Conservation (phyloP, 2,888 invertebrate species). For the Eristalinus sepulchralis region DNA sequence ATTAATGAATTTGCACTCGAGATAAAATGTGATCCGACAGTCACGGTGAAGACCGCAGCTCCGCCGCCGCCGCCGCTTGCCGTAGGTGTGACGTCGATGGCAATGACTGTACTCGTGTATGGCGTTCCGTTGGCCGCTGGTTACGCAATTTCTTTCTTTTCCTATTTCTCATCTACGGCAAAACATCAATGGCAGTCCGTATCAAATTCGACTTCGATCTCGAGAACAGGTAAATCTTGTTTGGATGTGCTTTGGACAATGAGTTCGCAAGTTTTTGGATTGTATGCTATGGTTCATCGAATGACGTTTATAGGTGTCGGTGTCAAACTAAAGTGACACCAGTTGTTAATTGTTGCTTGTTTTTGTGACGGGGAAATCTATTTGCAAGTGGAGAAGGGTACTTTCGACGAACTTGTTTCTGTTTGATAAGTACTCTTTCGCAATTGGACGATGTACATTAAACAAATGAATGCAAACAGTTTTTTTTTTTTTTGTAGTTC, state of each 20-base stretch:
- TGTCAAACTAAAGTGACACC: constrained; percentile 1
- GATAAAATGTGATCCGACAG: constrained; percentile 3
- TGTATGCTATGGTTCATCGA: neutral
- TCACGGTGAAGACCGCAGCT: neutral
- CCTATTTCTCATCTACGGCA: neutral
- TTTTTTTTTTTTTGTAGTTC: too few species aligned
- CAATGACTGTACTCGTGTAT: neutral
- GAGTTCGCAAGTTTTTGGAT: constrained; percentile 26
- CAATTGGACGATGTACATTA: neutral
- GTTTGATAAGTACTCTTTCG: neutral
- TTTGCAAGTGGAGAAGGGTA: neutral
- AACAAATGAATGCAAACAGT: neutral
- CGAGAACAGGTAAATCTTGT: constrained; percentile 37
- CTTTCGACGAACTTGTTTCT: neutral
- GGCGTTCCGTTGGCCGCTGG: neutral
- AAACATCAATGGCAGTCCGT: neutral
- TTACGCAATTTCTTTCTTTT: constrained; percentile 27
- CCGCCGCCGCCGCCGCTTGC: too few species aligned
- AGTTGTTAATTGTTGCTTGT: constrained; percentile 24
- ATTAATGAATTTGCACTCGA: constrained; percentile 47
- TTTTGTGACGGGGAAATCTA: neutral
- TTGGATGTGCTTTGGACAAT: constrained; percentile 4
- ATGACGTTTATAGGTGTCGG: neutral
- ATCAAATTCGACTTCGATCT: neutral
- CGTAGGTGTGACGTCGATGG: neutral